Percentiles rank a stretch among this genome's conserved stretches.
phyloP scores from a whole-genome alignment of 2,797 vertebrate species.

The Sebastes ruberrimus region DNA sequence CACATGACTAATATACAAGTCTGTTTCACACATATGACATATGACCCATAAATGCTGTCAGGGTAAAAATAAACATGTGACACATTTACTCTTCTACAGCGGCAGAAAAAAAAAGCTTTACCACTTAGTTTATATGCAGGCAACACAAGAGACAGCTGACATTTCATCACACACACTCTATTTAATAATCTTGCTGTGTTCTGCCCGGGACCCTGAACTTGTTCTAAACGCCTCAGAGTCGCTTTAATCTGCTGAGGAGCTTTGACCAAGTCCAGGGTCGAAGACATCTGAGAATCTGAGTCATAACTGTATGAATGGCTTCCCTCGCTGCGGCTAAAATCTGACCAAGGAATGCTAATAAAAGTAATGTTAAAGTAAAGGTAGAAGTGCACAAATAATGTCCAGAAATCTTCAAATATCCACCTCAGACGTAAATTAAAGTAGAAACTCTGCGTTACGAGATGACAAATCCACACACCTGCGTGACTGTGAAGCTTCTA shows the following conservation, averaged over 20 bases:
- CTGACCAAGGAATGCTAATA: not conserved
- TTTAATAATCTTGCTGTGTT: conserved; percentile 11
- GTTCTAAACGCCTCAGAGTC: conserved; percentile 87
- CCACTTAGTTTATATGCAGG: not conserved
- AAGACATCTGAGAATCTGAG: conserved; percentile 52
- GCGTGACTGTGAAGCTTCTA: conserved; percentile 38
- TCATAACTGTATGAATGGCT: not conserved
- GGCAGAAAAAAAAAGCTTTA: not conserved
- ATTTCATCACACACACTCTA: not conserved
- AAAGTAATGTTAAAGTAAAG: not conserved
- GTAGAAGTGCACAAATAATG: not conserved
- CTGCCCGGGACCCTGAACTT: conserved; percentile 82
- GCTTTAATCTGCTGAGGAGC: conserved; percentile 83
- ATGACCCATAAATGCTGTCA: not conserved
- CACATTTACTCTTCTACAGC: not conserved
- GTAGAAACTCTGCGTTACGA: not conserved
- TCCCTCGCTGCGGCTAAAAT: not conserved
- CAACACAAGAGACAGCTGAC: not conserved
- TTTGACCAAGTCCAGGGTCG: conserved; percentile 87
- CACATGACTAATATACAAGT: not conserved
- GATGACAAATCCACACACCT: conserved; percentile 61
- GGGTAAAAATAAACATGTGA: conserved; percentile 14
- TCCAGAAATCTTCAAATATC: not conserved
- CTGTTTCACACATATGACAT: not conserved
- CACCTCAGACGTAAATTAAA: not conserved